A percentile compares a stretch with the other conserved stretches of the same genome.
phyloP scores from a whole-genome alignment of 2,113 vertebrate species.

The Hyperopisus bebe region DNA sequence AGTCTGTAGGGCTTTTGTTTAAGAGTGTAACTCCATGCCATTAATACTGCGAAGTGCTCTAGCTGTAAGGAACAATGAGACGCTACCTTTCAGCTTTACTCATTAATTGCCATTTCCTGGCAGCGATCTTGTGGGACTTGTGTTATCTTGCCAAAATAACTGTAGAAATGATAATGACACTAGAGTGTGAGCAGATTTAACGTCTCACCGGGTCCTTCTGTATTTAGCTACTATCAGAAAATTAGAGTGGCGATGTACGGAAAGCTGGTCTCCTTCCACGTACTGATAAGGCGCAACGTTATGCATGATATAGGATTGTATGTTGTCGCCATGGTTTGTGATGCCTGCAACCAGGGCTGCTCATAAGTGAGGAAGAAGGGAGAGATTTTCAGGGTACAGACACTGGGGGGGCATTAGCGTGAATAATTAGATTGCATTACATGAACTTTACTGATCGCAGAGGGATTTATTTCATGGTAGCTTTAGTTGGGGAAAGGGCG shows the following conservation, averaged over 20 bases:
- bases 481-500: not conserved
- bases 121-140: not conserved
- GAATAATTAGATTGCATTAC: not conserved
- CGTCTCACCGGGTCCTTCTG: not conserved
- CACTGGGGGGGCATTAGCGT: not conserved
- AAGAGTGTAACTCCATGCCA: not conserved
- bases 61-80: not conserved
- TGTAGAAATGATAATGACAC: not conserved
- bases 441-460: not conserved
- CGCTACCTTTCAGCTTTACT: not conserved
- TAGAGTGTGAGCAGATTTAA: not conserved
- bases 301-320: not conserved
- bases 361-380: not conserved
- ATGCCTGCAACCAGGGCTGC: not conserved
- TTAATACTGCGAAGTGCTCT: not conserved
- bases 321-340: not conserved
- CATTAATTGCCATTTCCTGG: not conserved
- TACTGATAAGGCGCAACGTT: not conserved
- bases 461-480: not conserved
- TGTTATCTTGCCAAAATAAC: not conserved
- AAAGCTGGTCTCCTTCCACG: not conserved
- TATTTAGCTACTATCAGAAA: not conserved
- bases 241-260: not conserved
- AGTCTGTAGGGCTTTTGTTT: not conserved
- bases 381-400: not conserved